A percentile compares a stretch with the other conserved stretches of the same genome.
Evolutionary conservation across 2,797 vertebrate genomes (phyloP).

Genomic region (Amblyopsis hoosieri): DNA sequence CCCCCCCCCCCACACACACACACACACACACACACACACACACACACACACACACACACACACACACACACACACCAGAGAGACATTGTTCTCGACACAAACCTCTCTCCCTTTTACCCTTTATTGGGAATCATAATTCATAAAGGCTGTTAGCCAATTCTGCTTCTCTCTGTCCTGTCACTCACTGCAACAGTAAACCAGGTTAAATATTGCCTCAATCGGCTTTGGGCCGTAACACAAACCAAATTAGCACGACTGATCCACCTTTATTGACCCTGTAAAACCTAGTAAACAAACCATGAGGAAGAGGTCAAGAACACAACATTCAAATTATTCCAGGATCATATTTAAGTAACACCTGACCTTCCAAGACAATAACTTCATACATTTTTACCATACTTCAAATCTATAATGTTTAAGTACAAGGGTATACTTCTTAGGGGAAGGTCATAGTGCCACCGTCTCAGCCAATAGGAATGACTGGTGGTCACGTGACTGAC

Average conservation of each 20-base stretch:
- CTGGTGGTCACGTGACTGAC: no score
- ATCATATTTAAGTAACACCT: no score
- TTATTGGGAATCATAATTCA: background rate
- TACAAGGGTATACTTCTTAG: no score
- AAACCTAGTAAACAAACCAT: background rate
- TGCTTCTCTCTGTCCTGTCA: background rate
- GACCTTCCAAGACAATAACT: no score
- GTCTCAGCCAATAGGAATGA: no score
- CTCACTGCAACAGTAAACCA: background rate
- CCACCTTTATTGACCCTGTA: background rate
- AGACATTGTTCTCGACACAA: slow-evolving; percentile 14
- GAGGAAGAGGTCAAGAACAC: slow-evolving; percentile 4
- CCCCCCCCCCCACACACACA: no score
- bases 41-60: slow-evolving; percentile 7
- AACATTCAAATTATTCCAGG: background rate
- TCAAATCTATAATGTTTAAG: no score
- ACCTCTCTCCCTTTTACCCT: slow-evolving; percentile 3
- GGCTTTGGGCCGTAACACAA: no score
- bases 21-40: no score
- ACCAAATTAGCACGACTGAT: no score
- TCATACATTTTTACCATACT: no score
- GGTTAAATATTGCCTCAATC: background rate
- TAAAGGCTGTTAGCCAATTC: background rate
- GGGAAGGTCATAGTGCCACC: no score
- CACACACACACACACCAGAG: background rate